Evolutionary conservation across 2,888 invertebrate genomes (phyloP).

Genomic region (Dryococelus australis): DNA sequence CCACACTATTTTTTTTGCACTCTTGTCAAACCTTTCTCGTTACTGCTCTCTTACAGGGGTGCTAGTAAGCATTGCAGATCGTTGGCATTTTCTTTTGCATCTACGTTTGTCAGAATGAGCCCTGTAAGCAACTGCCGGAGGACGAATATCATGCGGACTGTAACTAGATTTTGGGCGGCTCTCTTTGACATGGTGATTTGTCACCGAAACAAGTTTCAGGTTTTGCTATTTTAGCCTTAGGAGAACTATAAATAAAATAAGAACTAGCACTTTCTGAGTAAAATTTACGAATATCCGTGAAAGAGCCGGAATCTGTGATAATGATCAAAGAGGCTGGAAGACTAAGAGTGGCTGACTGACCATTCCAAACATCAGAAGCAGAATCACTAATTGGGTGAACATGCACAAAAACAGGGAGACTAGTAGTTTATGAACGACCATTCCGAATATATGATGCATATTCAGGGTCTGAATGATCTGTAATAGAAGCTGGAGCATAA

Average conservation of each 20-base stretch:
- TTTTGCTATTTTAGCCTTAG: neutral
- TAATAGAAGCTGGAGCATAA: too few species aligned
- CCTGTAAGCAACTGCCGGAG: neutral
- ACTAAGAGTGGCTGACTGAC: neutral
- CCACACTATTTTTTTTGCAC: neutral
- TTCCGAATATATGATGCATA: neutral
- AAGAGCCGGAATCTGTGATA: neutral
- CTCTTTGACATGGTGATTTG: too few species aligned
- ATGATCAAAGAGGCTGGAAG: too few species aligned
- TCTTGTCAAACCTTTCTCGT: neutral
- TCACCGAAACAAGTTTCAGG: too few species aligned
- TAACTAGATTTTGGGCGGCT: too few species aligned
- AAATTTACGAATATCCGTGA: neutral
- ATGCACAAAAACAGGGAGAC: neutral
- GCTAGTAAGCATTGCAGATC: neutral
- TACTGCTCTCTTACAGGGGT: neutral
- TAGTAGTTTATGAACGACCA: too few species aligned
- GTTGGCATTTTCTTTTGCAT: neutral
- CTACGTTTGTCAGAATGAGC: neutral
- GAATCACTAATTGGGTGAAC: neutral
- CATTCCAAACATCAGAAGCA: neutral
- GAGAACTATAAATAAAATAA: neutral
- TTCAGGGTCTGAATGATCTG: neutral
- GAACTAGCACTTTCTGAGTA: neutral
- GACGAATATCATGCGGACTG: too few species aligned